Evolutionary conservation across 2,888 invertebrate species (phyloP), one percentile per base, ranked within the genome.

Genomic region (Uloborus plumipes): DNA sequence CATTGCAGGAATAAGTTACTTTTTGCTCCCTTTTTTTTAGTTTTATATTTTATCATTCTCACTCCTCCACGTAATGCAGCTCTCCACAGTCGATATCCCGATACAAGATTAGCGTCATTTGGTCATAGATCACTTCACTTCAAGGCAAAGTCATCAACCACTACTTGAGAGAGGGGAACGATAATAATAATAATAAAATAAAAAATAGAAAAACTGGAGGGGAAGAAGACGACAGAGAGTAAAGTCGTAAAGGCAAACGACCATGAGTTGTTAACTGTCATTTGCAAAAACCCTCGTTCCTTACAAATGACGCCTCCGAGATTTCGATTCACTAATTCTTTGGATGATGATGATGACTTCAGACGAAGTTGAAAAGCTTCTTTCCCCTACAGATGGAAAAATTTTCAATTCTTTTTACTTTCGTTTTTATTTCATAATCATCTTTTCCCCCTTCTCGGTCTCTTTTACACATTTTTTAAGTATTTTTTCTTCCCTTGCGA

Each of bases 251-350:
- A 79, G 79, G 62, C 80, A 81, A 81, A 81, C 80, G 80, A 81
- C 80, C 80, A 81, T 65, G 74, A 81, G 80, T 74, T 81, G 80
- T 81, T 81, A 81, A 81, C 80, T 81, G 80, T 81, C 80, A 81
- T 81, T 81, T 81, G 80, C 80, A 81, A 74, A 81, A 81, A 81
- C 72, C 80, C 55, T 72, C 31, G 47, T 72, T 61, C 72, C 67
- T 81, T 74, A 74, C 69, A 75, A 74, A 81, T 81, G 80, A 81
- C 69, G 80, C 80, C 64, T 58, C 16, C 64, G 18, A 51, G 77
- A 50, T 47, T 77, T 71, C 80, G 80, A 81, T 81, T 81, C 80
- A 59, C 80, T 81, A 81, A 81, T 81, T 73, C 73, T 75, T 70
- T 18, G 49, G 78, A 66, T 72, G 80, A 74, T 81, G 80, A 74